Percentiles rank a stretch among this genome's conserved stretches.
These are phyloP conservation scores for Spinibarbus caldwelli DNA, from an alignment of 2,797 vertebrate species.

Conservation along the genomic window DNA sequence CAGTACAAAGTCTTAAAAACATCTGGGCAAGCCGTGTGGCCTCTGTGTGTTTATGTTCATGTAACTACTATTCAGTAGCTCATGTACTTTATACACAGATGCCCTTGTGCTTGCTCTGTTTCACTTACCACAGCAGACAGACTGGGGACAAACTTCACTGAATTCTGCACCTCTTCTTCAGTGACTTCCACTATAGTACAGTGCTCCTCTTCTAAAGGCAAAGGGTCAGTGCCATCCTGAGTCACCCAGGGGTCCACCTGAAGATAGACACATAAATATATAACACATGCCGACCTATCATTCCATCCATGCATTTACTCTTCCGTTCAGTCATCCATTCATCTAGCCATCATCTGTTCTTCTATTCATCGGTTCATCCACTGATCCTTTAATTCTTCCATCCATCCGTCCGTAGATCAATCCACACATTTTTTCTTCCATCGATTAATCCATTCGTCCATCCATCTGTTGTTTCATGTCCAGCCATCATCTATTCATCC, in stretches of 20 bases:
- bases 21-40: not conserved
- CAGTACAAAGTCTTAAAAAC: not conserved
- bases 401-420: no score
- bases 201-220: conserved; percentile 94
- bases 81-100: not conserved
- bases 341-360: no score
- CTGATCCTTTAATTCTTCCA: no score
- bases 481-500: no score
- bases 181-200: conserved; percentile 95
- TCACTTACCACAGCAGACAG: conserved; percentile 92
- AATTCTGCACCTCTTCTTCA: conserved; percentile 97
- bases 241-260: conserved; percentile 93
- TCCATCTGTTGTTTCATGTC: no score
- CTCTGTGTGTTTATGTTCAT: not conserved
- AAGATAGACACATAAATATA: conserved; percentile 36
- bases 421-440: no score
- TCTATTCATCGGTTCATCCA: no score
- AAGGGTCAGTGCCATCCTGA: conserved; percentile 78
- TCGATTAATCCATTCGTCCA: no score
- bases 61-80: not conserved
- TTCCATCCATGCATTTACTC: no score
- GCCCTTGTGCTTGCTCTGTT: not conserved
- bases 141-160: conserved; percentile 92
- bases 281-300: not conserved
- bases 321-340: no score